phyloP scores from a whole-genome alignment of 2,113 vertebrate species.

The Calyptommatus sinebrachiatus region DNA sequence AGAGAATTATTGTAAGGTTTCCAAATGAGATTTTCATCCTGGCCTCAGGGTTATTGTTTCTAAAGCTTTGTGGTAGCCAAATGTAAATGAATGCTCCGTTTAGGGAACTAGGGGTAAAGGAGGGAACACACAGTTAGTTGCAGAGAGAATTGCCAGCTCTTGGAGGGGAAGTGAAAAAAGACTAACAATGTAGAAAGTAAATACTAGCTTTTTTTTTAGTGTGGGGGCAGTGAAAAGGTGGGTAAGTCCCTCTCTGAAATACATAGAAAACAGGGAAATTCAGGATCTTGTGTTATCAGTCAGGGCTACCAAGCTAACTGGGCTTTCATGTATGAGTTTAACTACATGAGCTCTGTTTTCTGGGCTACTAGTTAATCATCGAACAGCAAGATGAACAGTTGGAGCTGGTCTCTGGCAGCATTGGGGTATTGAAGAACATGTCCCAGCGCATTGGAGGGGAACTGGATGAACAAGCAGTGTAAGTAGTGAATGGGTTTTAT shows the following conservation, averaged over 20 bases:
- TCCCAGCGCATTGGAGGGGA: slow-evolving; percentile 95
- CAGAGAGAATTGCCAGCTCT: neutral
- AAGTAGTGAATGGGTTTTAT: slow-evolving; percentile 54
- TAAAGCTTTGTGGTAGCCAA: neutral
- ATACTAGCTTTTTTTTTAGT: neutral
- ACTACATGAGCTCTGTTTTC: slow-evolving; percentile 50
- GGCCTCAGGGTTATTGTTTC: neutral
- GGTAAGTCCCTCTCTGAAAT: neutral
- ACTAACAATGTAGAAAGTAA: neutral
- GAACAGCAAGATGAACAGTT: slow-evolving; percentile 96
- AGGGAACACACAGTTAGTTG: neutral
- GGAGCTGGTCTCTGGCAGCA: slow-evolving; percentile 96
- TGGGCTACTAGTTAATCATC: slow-evolving; percentile 82
- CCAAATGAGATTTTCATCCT: neutral
- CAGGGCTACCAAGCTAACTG: slow-evolving; percentile 35
- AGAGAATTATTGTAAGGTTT: neutral
- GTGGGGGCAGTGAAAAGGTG: neutral
- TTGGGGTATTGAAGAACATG: slow-evolving; percentile 98
- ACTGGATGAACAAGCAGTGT: slow-evolving; percentile 96
- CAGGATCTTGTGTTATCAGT: slow-evolving; percentile 2
- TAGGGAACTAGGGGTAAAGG: neutral
- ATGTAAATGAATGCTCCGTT: neutral
- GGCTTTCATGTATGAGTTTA: slow-evolving; percentile 35
- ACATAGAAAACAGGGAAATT: slow-evolving; percentile 12
- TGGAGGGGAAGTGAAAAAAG: too few relatives aligned